phyloP scores from a whole-genome alignment of 2,797 vertebrate genomes.

The Ptychobarbus kaznakovi region DNA sequence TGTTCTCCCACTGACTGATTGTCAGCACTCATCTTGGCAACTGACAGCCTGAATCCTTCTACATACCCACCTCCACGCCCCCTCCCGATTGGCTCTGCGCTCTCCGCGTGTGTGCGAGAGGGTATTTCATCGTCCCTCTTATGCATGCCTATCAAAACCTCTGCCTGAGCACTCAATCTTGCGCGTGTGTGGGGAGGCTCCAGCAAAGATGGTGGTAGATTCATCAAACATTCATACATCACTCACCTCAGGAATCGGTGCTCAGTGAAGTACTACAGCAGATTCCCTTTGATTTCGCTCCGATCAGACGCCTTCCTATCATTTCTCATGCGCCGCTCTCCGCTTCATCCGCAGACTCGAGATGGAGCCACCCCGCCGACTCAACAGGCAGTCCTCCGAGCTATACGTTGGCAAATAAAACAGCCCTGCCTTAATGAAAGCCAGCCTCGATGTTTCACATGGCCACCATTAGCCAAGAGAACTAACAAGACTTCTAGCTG shows the following conservation, averaged over 20 bases:
- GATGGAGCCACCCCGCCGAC: constrained; percentile 45
- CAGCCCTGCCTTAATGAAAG: constrained; percentile 42
- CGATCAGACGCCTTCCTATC: constrained; percentile 55
- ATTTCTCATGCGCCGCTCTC: constrained; percentile 58
- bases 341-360: constrained; percentile 57
- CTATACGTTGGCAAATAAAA: constrained; percentile 33
- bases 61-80: constrained; percentile 51
- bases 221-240: constrained; percentile 67
- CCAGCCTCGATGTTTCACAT: constrained; percentile 40
- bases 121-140: constrained; percentile 58
- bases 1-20: constrained; percentile 75
- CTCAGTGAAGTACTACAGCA: constrained; percentile 57
- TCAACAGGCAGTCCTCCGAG: constrained; percentile 58
- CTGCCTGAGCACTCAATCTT: constrained; percentile 57
- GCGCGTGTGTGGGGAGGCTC: constrained; percentile 50
- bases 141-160: constrained; percentile 62
- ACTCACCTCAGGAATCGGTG: constrained; percentile 62
- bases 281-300: constrained; percentile 68
- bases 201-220: constrained; percentile 53
- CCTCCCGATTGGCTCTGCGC: constrained; percentile 40
- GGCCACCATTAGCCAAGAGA: constrained; percentile 39
- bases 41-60: constrained; percentile 62
- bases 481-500: constrained; percentile 34
- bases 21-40: constrained; percentile 64
- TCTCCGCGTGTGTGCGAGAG: constrained; percentile 37